Percentiles rank a stretch among this genome's conserved stretches.
Evolutionary conservation across 2,797 vertebrate species (phyloP).

Genomic region (Cryptoprocta ferox): DNA sequence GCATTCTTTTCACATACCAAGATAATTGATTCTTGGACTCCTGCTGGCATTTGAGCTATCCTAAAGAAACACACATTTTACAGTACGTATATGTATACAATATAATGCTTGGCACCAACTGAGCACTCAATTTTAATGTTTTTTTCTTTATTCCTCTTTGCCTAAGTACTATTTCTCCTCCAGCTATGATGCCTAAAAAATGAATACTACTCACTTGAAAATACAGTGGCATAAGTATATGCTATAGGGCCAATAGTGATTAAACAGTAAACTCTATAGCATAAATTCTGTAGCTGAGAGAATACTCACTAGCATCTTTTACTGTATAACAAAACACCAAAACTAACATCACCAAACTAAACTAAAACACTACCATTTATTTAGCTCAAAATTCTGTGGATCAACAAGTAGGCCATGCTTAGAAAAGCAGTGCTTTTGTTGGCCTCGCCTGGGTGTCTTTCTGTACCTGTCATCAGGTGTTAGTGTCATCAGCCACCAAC

Average conservation of each 20-base stretch:
- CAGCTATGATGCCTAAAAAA: neutral
- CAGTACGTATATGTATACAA: neutral
- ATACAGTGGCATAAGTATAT: neutral
- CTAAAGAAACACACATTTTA: neutral
- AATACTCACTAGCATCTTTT: neutral
- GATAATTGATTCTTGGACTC: neutral
- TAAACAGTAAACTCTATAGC: neutral
- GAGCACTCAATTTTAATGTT: neutral
- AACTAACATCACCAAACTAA: neutral
- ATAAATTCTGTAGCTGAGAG: neutral
- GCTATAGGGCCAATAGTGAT: neutral
- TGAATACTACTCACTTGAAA: conserved; percentile 5
- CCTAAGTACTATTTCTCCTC: neutral
- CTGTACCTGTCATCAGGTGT: neutral
- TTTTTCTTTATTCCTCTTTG: neutral
- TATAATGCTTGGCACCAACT: neutral
- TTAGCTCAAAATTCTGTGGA: neutral
- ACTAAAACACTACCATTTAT: neutral
- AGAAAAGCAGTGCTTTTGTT: neutral
- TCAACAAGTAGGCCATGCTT: neutral
- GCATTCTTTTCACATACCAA: neutral
- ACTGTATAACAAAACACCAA: neutral
- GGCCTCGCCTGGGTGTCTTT: neutral
- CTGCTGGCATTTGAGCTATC: neutral
- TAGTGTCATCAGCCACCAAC: neutral